phyloP scores from a whole-genome alignment of 2,888 invertebrate species.

The Polyommatus iphigenia region DNA sequence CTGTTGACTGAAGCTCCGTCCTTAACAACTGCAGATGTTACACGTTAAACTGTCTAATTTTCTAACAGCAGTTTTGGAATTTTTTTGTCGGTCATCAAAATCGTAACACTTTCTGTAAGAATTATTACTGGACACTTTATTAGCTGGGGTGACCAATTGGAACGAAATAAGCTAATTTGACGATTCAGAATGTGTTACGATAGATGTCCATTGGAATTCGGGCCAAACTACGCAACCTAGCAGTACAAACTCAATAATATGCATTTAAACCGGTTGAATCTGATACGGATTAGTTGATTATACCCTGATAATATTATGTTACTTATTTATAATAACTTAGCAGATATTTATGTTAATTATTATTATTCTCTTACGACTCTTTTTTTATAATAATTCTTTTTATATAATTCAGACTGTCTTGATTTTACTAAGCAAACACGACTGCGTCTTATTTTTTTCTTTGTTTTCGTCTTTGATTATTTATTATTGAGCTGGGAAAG shows the following conservation, averaged over 20 bases:
- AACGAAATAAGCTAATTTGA: neutral
- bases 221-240: neutral
- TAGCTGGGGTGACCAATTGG: too few relatives aligned
- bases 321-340: neutral
- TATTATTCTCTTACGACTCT: neutral
- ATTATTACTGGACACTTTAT: neutral
- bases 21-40: neutral
- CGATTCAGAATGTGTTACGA: neutral
- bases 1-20: neutral
- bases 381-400: neutral
- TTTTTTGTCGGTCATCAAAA: too few relatives aligned
- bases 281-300: neutral
- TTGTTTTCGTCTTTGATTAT: too few relatives aligned
- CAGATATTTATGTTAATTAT: neutral
- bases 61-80: neutral
- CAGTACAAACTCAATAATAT: constrained; percentile 5
- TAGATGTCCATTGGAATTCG: neutral
- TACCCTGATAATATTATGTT: neutral
- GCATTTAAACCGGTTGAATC: neutral
- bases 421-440: too few relatives aligned
- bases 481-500: too few relatives aligned
- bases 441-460: too few relatives aligned
- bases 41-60: neutral
- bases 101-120: too few relatives aligned
- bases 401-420: too few relatives aligned